Conservation (phyloP, 1,140 invertebrate species). For the Belonocnema kinseyi region DNA sequence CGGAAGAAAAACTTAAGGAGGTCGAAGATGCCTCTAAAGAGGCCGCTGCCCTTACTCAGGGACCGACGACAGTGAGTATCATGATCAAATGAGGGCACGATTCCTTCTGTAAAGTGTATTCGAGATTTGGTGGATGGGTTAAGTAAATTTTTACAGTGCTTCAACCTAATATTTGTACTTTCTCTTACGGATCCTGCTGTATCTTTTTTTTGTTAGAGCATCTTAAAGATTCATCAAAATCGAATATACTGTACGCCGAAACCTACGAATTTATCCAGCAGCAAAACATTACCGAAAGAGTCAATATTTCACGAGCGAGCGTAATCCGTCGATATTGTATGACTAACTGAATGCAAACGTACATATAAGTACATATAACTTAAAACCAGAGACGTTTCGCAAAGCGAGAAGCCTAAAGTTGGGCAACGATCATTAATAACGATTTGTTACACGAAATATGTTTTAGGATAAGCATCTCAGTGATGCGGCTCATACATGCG, state of each 20-base stretch:
- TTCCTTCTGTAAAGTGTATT: constrained; percentile 69
- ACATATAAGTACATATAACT: constrained; percentile 69
- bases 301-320: constrained; percentile 44
- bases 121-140: constrained; percentile 60
- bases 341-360: constrained; percentile 37
- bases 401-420: constrained; percentile 56
- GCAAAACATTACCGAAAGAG: constrained; percentile 33
- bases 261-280: background rate
- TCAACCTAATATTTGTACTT: background rate
- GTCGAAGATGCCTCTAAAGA: constrained; percentile 79
- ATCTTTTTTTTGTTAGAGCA: background rate
- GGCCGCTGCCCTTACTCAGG: constrained; percentile 65
- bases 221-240: constrained; percentile 3
- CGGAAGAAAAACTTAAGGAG: constrained; percentile 87
- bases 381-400: constrained; percentile 63
- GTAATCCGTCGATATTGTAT: background rate
- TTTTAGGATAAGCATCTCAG: background rate
- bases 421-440: constrained; percentile 41
- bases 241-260: constrained; percentile 38
- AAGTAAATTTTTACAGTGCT: constrained; percentile 29
- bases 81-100: constrained; percentile 74
- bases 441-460: constrained; percentile 20
- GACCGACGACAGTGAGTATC: constrained; percentile 72
- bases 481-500: background rate
- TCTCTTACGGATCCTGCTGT: too few species aligned